These are phyloP conservation scores for Andrena cerasifolii DNA, from an alignment of 1,140 invertebrate genomes.

Conservation along the genomic window DNA sequence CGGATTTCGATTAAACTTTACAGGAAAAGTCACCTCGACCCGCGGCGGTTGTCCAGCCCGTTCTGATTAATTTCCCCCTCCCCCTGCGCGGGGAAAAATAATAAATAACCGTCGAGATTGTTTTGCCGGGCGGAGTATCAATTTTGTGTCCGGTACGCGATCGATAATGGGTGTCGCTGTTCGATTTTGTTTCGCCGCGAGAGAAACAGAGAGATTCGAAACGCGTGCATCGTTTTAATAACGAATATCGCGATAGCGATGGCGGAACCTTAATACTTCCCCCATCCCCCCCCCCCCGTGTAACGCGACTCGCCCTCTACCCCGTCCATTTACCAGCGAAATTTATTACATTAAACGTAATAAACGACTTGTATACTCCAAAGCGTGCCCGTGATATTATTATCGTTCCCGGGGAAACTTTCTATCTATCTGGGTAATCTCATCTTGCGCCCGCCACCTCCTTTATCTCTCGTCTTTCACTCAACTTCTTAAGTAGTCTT, in stretches of 20 bases:
- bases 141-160: neutral
- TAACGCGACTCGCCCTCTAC: neutral
- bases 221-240: slow-evolving; percentile 16
- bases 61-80: slow-evolving; percentile 37
- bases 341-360: slow-evolving; percentile 47
- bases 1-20: slow-evolving; percentile 37
- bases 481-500: slow-evolving; percentile 56
- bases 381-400: slow-evolving; percentile 55
- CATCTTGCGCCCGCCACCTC: slow-evolving; percentile 51
- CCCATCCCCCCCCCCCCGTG: neutral
- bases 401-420: slow-evolving; percentile 54
- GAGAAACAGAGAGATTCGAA: too few relatives aligned
- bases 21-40: slow-evolving; percentile 20
- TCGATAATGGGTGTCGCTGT: slow-evolving; percentile 17
- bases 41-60: neutral
- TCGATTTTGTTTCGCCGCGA: slow-evolving; percentile 35
- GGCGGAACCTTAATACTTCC: slow-evolving; percentile 7
- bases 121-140: slow-evolving; percentile 20
- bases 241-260: neutral
- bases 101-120: slow-evolving; percentile 43
- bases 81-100: slow-evolving; percentile 9
- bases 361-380: slow-evolving; percentile 40
- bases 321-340: slow-evolving; percentile 39
- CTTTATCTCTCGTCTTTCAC: slow-evolving; percentile 56
- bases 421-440: slow-evolving; percentile 64